Base-by-base conservation (phyloP, 2,797 vertebrate species). In the Notamacropus eugenii region DNA sequence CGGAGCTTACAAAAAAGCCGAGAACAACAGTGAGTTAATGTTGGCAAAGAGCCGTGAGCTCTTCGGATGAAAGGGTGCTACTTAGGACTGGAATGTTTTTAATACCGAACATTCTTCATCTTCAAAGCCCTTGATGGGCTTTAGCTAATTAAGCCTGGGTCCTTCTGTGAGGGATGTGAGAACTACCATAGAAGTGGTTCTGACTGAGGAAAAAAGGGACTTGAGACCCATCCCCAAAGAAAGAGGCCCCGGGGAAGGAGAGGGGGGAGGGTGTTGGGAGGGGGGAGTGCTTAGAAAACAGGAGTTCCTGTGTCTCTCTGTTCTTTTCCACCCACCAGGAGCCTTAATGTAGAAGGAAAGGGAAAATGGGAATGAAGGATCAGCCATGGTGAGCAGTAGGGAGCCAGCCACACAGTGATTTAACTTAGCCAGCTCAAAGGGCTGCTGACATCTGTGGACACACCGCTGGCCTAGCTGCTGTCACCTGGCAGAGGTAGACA, bases 161-260 rank as follows among this genome's bases (percentile, higher is more conserved):
- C 56, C 90, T 62, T 62, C 67, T 6, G 14, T 16, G 54, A 34
- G 67, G 58, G 55, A 19, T 31, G 11, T 22, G 1, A 0, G 6
- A 3, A 0, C 50, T 16, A 40, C 46, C 8, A 11, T 55, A 59
- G 59, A 91, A n/a, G 11, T 11, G 4, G 19, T 91, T 91, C 90
- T 55, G 50, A 91, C 50, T 54, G 90, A 55, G 90, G 54, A n/a
- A 54, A 54, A 55, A 91, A 28, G 56, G 1, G 40, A 13, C 54
- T 91, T 9, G 90, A 58, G 90, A n/a, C 5, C 67, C 74, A 28
- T 67, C 46, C 55, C 19, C 74, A 0, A n/a, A 31, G 56, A 40
- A 10, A 2, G 0, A 22, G 9, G n/a, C 0, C 9, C 52, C 16
- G 0, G 16, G 82, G 52, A 31, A 29, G 24, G 82, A 82, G 8